A percentile compares a stretch with the other conserved stretches of the same genome.
Conservation (phyloP, 2,888 invertebrate genomes). For the Sicus ferrugineus region DNA sequence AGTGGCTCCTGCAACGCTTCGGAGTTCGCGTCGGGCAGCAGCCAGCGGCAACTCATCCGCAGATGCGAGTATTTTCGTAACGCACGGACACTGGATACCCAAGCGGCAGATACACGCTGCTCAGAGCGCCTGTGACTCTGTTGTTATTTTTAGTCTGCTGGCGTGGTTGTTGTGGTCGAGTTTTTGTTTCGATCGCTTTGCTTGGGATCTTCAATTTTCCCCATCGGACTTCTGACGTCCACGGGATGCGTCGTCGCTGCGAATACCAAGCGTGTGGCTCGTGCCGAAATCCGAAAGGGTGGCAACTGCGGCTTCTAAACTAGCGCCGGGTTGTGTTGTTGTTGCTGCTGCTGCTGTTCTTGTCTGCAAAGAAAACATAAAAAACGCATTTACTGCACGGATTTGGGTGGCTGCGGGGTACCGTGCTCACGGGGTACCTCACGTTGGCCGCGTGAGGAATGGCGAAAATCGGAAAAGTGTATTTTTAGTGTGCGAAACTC, state of each 20-base stretch:
- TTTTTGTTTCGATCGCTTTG: neutral
- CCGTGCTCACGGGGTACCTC: neutral
- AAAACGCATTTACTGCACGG: neutral
- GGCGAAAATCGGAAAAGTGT: neutral
- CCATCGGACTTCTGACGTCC: neutral
- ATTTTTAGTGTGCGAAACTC: conserved; percentile 19
- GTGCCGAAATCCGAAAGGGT: neutral
- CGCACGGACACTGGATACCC: conserved; percentile 20
- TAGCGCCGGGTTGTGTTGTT: conserved; percentile 7
- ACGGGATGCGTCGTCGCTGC: neutral
- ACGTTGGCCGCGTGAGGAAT: neutral
- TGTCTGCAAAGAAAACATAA: neutral
- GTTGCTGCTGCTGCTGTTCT: neutral
- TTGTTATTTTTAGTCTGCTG: conserved; percentile 41
- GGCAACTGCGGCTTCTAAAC: neutral
- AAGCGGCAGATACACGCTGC: neutral
- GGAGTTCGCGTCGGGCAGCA: too few species aligned
- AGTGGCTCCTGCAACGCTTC: neutral
- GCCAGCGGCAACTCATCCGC: too few species aligned
- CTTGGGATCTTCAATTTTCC: neutral
- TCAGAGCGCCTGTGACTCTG: conserved; percentile 23
- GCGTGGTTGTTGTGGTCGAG: neutral
- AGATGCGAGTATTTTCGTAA: conserved; percentile 16
- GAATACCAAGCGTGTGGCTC: neutral
- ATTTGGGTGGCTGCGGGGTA: neutral